Evolutionary conservation across 2,888 invertebrate genomes (phyloP).

Genomic region (Drosophila helvetica): DNA sequence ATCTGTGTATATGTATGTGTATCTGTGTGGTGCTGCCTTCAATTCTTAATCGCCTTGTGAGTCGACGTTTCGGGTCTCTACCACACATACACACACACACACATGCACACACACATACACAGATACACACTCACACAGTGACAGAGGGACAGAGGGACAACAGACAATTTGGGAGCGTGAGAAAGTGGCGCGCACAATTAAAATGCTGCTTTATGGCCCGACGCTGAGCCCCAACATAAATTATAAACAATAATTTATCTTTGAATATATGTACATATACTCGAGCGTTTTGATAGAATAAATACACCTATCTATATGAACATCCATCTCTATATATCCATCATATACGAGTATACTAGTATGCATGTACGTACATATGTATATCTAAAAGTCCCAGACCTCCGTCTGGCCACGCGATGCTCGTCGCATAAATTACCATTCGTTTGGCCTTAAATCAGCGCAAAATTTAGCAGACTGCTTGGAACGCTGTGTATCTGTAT

Average conservation of each 20-base stretch:
- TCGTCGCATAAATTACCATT: conserved; percentile 73
- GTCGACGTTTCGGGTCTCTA: conserved; percentile 59
- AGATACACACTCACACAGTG: conserved; percentile 15
- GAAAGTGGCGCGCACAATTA: conserved; percentile 69
- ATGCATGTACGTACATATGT: not conserved
- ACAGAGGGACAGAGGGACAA: conserved; percentile 4
- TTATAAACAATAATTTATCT: conserved; percentile 76
- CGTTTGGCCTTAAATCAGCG: conserved; percentile 70
- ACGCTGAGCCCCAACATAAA: conserved; percentile 62
- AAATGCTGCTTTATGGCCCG: conserved; percentile 70
- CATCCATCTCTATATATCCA: conserved; percentile 3
- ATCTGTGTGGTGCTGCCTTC: conserved; percentile 67
- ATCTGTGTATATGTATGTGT: conserved; percentile 18
- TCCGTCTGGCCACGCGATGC: conserved; percentile 66
- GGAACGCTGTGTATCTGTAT: conserved; percentile 17
- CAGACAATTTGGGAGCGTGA: conserved; percentile 73
- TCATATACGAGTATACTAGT: conserved; percentile 13
- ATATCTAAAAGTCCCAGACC: conserved; percentile 32
- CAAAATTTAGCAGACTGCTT: conserved; percentile 53
- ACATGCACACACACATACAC: conserved; percentile 9
- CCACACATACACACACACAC: conserved; percentile 6
- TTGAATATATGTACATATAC: conserved; percentile 68
- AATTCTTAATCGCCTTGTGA: conserved; percentile 77
- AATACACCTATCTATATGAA: conserved; percentile 34
- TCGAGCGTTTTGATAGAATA: conserved; percentile 49